Evolutionary conservation across 1,140 invertebrate species (phyloP).

Genomic region (Drosophila ironensis): DNA sequence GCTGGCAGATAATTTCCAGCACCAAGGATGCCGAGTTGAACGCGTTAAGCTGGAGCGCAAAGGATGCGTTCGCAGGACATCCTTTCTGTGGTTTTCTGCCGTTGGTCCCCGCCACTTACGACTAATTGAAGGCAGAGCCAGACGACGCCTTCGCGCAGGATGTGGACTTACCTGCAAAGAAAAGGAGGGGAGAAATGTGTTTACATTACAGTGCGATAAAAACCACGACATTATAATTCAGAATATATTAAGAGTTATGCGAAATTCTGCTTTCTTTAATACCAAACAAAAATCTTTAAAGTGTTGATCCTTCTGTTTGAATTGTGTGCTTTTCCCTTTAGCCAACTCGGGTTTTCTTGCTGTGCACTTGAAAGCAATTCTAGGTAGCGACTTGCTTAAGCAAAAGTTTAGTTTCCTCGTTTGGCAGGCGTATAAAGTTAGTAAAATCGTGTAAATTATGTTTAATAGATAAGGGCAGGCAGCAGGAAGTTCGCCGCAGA

Average conservation of each 20-base stretch:
- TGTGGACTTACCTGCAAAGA: conserved; percentile 64
- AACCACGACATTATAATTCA: neutral
- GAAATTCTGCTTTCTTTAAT: too few species aligned
- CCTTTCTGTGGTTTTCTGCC: conserved; percentile 8
- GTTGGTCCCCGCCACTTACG: conserved; percentile 59
- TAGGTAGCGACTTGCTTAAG: conserved; percentile 17
- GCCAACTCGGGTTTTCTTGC: too few species aligned
- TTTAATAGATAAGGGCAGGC: conserved; percentile 63
- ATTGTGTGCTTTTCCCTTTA: too few species aligned
- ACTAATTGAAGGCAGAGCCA: conserved; percentile 68
- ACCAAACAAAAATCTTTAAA: too few species aligned
- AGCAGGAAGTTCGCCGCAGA: conserved; percentile 32
- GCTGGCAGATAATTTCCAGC: conserved; percentile 24
- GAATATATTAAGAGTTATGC: neutral
- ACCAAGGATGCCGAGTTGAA: neutral
- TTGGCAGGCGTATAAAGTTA: conserved; percentile 48
- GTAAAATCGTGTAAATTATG: conserved; percentile 77
- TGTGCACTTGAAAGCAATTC: neutral
- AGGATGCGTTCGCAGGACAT: neutral
- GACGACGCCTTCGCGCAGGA: conserved; percentile 2
- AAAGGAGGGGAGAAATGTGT: conserved; percentile 2
- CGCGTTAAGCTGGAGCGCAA: conserved; percentile 5
- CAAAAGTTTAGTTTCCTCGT: conserved; percentile 28
- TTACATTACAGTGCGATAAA: conserved; percentile 3
- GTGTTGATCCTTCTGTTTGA: too few species aligned